Base-by-base conservation (phyloP, 2,797 vertebrate species). In the Limnodromus scolopaceus region DNA sequence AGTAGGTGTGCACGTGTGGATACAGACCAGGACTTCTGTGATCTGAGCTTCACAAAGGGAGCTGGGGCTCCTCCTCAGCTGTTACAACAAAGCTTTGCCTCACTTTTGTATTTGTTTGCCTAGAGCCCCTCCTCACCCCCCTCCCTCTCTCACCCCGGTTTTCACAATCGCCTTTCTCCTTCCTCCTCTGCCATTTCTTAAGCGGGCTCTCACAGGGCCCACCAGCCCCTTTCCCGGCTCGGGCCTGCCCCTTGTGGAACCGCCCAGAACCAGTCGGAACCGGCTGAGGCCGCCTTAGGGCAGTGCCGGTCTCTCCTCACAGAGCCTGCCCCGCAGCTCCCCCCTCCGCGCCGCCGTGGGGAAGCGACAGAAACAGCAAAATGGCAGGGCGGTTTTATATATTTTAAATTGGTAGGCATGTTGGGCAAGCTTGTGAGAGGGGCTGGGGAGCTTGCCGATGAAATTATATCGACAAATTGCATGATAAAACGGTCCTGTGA, bases 271-370 rank as follows among this genome's bases (percentile, higher is more conserved):
- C 1, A 1, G 12, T 25, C 14, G 10, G 43, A 32, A 63, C 61
- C 4, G 4, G 25, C 25, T 3, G 10, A 20, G 27, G 11, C 16
- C 1, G 0, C 45, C 16, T 2, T 7, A 4, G 65, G 16, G 32
- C 45, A 65, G 32, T 38, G 23, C 28, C 5, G 2, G 5, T 5
- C 30, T 13, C 51, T 4, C 23, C 27, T 72, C 39, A 27, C 53
- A 57, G 61, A 32, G 30, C 10, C 30, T 14, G 3, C 23, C 20
- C 32, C 24, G 19, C 48, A 49, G 48, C 48, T 24, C 48, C 25
- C 48, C 23, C 14, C n/a, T n/a, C n/a, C n/a, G n/a, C 14, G 25
- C 51, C 16, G 51, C 51, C 2, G 11, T 7, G 28, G 16, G 27
- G 10, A 17, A 30, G 10, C 16, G 10, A 30, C 27, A 30, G 17